phyloP scores from a whole-genome alignment of 2,113 vertebrate species.

The Alethe diademata region DNA sequence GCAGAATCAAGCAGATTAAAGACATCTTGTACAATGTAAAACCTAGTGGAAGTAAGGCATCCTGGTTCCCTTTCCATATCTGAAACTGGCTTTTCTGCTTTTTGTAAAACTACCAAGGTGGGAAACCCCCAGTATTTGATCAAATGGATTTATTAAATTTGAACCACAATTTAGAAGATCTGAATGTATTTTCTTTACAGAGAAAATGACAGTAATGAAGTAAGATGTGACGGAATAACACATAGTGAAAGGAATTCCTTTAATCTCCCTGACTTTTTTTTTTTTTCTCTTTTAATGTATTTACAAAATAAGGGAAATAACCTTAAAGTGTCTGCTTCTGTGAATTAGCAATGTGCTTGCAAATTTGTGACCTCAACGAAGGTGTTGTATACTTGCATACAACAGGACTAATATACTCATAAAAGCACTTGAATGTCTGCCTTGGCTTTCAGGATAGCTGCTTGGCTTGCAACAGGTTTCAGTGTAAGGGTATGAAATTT shows the following conservation, averaged over 20 bases:
- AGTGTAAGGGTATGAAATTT: not conserved
- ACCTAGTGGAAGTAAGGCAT: not conserved
- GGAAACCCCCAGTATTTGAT: not conserved
- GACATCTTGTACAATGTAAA: not conserved
- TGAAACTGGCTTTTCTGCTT: not conserved
- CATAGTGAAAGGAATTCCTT: not conserved
- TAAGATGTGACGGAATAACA: not conserved
- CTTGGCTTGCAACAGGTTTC: not conserved
- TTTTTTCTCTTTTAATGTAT: not conserved
- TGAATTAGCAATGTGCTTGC: not conserved
- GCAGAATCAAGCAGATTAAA: not conserved
- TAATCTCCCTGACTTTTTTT: not conserved
- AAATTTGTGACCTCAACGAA: not conserved
- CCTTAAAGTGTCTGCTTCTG: not conserved
- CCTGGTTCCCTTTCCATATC: not conserved
- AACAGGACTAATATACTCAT: not conserved
- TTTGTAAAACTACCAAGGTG: not conserved
- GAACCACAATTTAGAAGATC: not conserved
- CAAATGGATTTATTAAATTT: not conserved
- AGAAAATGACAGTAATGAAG: not conserved
- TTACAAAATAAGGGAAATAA: not conserved
- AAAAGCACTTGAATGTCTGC: not conserved
- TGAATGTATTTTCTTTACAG: not conserved
- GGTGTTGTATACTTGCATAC: not conserved
- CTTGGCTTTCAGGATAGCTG: not conserved